Evolutionary conservation across 1,140 invertebrate species (phyloP).

Genomic region (Drosophila nebulosa): DNA sequence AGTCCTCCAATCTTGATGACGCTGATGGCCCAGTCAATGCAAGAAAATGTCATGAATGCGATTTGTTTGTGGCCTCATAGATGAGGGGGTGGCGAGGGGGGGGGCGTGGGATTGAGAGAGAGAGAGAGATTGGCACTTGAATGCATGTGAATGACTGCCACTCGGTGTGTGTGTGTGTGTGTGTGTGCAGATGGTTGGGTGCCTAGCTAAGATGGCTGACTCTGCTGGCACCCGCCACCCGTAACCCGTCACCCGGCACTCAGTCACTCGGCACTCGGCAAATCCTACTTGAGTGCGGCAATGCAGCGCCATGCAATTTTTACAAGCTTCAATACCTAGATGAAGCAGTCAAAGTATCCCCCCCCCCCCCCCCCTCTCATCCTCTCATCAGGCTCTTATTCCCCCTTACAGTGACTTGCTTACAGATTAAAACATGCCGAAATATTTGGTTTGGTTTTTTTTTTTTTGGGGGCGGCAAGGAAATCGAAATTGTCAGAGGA

Average conservation of each 20-base stretch:
- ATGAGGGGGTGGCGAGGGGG: too few relatives aligned
- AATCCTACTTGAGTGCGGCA: conserved; percentile 62
- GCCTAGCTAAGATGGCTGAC: conserved; percentile 64
- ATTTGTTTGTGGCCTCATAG: conserved; percentile 46
- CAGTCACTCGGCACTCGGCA: conserved; percentile 15
- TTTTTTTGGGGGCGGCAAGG: too few relatives aligned
- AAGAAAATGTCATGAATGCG: conserved; percentile 77
- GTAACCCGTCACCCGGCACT: conserved; percentile 34
- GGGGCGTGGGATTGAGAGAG: background rate
- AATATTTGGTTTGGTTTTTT: background rate
- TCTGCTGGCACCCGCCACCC: conserved; percentile 2
- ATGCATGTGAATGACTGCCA: conserved; percentile 68
- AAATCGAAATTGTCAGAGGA: background rate
- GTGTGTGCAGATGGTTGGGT: conserved; percentile 31
- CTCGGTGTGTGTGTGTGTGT: background rate
- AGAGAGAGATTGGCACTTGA: conserved; percentile 55
- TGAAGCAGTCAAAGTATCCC: conserved; percentile 26
- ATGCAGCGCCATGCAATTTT: conserved; percentile 76
- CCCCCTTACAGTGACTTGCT: background rate
- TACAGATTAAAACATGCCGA: background rate
- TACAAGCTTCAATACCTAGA: conserved; percentile 76
- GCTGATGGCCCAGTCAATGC: conserved; percentile 59
- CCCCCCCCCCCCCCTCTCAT: background rate
- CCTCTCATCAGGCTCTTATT: background rate
- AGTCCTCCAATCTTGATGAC: conserved; percentile 10